Evolutionary conservation across 2,888 invertebrate genomes (phyloP).

Genomic region (Phania funesta): DNA sequence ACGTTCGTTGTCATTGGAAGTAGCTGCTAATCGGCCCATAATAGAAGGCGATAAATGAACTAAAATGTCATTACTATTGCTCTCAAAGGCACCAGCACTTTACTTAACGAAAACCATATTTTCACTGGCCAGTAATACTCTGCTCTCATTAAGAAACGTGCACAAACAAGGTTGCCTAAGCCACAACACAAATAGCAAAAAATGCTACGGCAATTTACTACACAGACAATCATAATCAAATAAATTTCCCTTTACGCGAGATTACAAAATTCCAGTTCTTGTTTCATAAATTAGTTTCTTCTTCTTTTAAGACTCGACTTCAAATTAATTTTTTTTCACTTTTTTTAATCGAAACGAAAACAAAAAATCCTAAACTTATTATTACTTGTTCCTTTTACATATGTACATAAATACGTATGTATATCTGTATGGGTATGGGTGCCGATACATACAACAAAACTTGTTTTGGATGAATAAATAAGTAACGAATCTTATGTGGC

Average conservation of each 20-base stretch:
- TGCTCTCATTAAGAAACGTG: not conserved
- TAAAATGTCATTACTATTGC: no score
- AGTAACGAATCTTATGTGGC: constrained; percentile 44
- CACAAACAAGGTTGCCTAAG: not conserved
- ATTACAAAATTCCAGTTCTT: not conserved
- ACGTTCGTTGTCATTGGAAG: no score
- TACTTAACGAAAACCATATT: no score
- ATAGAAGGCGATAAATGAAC: no score
- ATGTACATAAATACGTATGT: no score
- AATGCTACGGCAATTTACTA: not conserved
- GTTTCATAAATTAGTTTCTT: no score
- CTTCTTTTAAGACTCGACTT: not conserved
- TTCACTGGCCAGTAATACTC: no score
- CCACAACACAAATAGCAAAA: not conserved
- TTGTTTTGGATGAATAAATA: constrained; percentile 59
- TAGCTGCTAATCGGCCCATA: no score
- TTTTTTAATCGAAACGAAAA: not conserved
- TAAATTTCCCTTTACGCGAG: constrained; percentile 6
- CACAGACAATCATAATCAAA: not conserved
- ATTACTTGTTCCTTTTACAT: not conserved
- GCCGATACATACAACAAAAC: constrained; percentile 25
- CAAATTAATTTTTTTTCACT: not conserved
- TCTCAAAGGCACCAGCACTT: no score
- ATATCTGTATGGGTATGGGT: not conserved
- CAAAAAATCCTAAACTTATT: not conserved